These are phyloP conservation scores for Drosophila hamatofila DNA, from an alignment of 2,888 invertebrate species.

Conservation along the genomic window DNA sequence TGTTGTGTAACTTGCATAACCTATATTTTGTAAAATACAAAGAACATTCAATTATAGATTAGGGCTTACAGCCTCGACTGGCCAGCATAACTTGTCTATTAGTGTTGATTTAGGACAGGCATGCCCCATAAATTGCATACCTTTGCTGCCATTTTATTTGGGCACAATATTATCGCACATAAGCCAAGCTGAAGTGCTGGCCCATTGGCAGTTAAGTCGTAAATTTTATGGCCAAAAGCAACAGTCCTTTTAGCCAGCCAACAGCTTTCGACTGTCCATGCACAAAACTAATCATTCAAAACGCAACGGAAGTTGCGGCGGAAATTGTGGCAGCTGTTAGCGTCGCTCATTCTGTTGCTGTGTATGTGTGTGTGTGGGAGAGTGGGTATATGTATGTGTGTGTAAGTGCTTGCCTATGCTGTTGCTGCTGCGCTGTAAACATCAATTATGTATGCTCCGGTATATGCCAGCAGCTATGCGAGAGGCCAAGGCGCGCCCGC, in stretches of 20 bases:
- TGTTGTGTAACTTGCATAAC: too few species aligned
- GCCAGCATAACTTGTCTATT: constrained; percentile 2
- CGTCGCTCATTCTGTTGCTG: neutral
- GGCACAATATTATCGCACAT: constrained; percentile 6
- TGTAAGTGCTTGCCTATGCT: constrained; percentile 25
- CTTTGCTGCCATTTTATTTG: neutral
- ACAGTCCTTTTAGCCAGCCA: constrained; percentile 25
- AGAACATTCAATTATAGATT: neutral
- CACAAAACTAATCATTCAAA: constrained; percentile 74
- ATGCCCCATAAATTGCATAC: constrained; percentile 1
- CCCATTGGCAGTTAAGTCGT: constrained; percentile 38
- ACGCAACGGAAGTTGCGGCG: constrained; percentile 66
- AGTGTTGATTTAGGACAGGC: constrained; percentile 2
- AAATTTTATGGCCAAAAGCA: constrained; percentile 58
- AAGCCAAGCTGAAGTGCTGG: constrained; percentile 16
- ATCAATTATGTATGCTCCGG: constrained; percentile 73
- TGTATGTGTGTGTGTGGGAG: constrained; percentile 11
- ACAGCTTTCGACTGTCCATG: constrained; percentile 40
- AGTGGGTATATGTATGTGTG: constrained; percentile 17
- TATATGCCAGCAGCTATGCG: constrained; percentile 61
- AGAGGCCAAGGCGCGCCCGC: constrained; percentile 64
- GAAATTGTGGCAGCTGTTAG: constrained; percentile 61
- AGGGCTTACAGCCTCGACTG: neutral
- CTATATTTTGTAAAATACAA: neutral
- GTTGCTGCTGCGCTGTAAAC: constrained; percentile 55